These are phyloP conservation scores for Adelges cooleyi DNA, from an alignment of 1,140 invertebrate species.

Conservation along the genomic window DNA sequence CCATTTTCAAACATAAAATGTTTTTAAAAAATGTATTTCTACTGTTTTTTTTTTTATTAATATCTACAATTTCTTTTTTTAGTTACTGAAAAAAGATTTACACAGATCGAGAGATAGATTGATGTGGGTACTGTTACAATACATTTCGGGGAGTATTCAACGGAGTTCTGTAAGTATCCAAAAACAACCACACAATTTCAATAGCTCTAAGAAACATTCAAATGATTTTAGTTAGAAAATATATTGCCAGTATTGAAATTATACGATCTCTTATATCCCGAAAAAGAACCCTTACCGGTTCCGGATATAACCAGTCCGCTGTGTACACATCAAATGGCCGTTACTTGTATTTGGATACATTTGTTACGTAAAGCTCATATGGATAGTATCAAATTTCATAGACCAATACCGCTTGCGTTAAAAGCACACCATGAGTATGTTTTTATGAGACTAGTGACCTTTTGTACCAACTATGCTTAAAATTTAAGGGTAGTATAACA, in stretches of 20 bases:
- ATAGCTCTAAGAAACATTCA: too few species aligned
- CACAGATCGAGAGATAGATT: constrained; percentile 84
- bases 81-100: constrained; percentile 66
- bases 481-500: too few species aligned
- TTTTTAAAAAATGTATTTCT: background rate
- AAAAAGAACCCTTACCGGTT: constrained; percentile 76
- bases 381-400: constrained; percentile 51
- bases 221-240: constrained; percentile 54
- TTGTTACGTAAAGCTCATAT: constrained; percentile 82
- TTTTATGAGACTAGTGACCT: background rate
- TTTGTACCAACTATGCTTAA: too few species aligned
- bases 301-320: constrained; percentile 77
- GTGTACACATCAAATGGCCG: constrained; percentile 83
- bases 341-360: constrained; percentile 94
- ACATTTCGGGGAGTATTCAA: constrained; percentile 92
- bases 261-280: constrained; percentile 85
- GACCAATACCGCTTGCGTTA: constrained; percentile 30
- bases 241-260: constrained; percentile 84
- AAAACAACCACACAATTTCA: too few species aligned
- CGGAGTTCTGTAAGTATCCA: constrained; percentile 62
- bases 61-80: constrained; percentile 29
- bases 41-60: background rate
- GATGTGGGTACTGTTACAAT: constrained; percentile 93
- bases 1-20: too few species aligned
- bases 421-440: constrained; percentile 69